Evolutionary conservation across 2,888 invertebrate species (phyloP), one percentile per base, ranked within the genome.

Genomic region (Tricholauxania praeusta): DNA sequence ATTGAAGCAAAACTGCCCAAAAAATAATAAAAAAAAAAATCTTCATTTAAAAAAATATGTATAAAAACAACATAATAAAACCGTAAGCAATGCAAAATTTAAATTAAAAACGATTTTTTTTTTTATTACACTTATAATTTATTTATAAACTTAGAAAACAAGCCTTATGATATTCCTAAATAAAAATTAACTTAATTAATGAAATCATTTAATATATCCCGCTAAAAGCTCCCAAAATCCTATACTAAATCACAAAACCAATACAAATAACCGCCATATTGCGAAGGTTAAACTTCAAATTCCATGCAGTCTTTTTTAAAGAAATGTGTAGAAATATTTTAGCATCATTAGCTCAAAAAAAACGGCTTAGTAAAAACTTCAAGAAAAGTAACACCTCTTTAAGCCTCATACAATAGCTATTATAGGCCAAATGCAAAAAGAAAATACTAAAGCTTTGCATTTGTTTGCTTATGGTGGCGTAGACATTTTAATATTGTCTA

Each of bases 391-490:
- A 51, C 19, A 70, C 63, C 70, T 70, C 63, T 53, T 53, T 19
- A 22, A 51, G 47, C 19, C 70, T 70, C 70, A 70, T 70, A 53
- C 7, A 19, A 14, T 22, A 6, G 64, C 48, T 64, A 49, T 19
- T 53, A 17, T 15, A 49, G 8, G 28, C 47, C 48, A 57, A 71
- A 64, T 71, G 65, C 64, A 48, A 64, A 72, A 28, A 59, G 67
- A 48, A 28, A 74, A 72, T 74, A 14, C 65, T 48, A 72, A 32
- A 55, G 14, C n/a, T 73, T 71, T 72, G 74, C 17, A 78, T 76
- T 60, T 70, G 52, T 32, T 32, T 51, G 15, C 15, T 32, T 60
- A 4, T 62, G 32, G 39, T 48, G 64, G 69, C 59, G 63, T 19
- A 63, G 67, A 72, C 48, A 39, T 72, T 57, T 66, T 51, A 65